Conservation (phyloP, 1,140 invertebrate species). For the Phocides pigmalion region DNA sequence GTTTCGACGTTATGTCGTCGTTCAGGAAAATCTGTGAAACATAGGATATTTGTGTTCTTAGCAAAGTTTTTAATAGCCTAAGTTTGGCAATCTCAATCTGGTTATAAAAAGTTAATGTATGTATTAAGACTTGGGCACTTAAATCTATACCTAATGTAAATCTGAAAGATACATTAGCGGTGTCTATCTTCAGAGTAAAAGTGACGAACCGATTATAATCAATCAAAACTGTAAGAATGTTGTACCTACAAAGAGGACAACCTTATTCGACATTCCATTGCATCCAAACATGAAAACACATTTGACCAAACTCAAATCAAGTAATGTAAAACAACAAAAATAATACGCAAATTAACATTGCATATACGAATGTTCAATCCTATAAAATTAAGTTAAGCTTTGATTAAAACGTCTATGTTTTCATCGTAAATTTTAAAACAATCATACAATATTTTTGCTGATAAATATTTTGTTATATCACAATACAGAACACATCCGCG, state of each 20-base stretch:
- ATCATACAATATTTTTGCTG: constrained; percentile 5
- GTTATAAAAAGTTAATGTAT: constrained; percentile 5
- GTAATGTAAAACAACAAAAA: too few relatives aligned
- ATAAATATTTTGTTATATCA: constrained; percentile 12
- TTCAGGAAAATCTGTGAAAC: constrained; percentile 45
- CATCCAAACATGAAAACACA: too few relatives aligned
- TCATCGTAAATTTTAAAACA: constrained; percentile 2
- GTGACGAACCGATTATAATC: too few relatives aligned
- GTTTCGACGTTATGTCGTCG: constrained; percentile 46
- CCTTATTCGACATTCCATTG: too few relatives aligned
- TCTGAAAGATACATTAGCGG: too few relatives aligned
- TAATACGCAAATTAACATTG: too few relatives aligned
- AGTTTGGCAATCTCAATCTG: constrained; percentile 27
- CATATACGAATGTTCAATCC: too few relatives aligned
- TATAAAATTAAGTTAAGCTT: not conserved
- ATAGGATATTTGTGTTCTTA: constrained; percentile 9
- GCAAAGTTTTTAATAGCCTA: constrained; percentile 24
- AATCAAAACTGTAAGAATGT: too few relatives aligned
- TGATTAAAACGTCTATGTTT: not conserved
- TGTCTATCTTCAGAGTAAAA: too few relatives aligned
- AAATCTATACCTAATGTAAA: not conserved
- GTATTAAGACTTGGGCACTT: not conserved
- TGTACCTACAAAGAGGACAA: too few relatives aligned
- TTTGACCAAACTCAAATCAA: too few relatives aligned
- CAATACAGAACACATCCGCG: constrained; percentile 62